phyloP scores from a whole-genome alignment of 2,797 vertebrate species.

The Hydrolagus colliei region DNA sequence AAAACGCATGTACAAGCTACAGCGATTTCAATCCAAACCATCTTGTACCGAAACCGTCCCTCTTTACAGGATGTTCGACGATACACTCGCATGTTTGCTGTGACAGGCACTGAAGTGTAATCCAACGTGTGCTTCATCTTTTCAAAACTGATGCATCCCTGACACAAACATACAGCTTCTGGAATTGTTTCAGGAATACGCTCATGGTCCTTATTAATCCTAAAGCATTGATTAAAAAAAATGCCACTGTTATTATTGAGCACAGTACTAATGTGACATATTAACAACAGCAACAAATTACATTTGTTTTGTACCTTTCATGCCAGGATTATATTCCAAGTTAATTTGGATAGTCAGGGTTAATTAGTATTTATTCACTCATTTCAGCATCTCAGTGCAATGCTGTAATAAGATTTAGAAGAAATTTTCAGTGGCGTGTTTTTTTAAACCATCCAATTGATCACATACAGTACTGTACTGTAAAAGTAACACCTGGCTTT shows the following conservation, averaged over 20 bases:
- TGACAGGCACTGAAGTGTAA: constrained; percentile 18
- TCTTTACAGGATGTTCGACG: background rate
- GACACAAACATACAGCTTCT: constrained; percentile 26
- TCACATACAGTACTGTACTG: background rate
- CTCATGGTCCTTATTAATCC: constrained; percentile 10
- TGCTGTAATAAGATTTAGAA: no score
- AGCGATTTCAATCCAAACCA: constrained; percentile 26
- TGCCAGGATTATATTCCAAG: no score
- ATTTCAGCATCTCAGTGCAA: no score
- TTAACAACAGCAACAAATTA: no score
- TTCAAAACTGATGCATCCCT: constrained; percentile 7
- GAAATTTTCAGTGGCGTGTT: background rate
- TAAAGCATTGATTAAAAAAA: constrained; percentile 4
- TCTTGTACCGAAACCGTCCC: constrained; percentile 1
- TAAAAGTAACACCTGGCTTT: no score
- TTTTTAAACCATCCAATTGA: background rate
- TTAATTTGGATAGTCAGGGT: no score
- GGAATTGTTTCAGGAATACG: constrained; percentile 19
- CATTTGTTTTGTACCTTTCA: no score
- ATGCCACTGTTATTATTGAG: background rate
- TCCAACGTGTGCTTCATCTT: background rate
- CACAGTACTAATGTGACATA: no score
- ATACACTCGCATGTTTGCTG: constrained; percentile 16
- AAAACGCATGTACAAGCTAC: constrained; percentile 18
- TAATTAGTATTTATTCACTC: no score